Evolutionary conservation across 2,888 invertebrate species (phyloP).

Genomic region (Mactromeris polynyma): DNA sequence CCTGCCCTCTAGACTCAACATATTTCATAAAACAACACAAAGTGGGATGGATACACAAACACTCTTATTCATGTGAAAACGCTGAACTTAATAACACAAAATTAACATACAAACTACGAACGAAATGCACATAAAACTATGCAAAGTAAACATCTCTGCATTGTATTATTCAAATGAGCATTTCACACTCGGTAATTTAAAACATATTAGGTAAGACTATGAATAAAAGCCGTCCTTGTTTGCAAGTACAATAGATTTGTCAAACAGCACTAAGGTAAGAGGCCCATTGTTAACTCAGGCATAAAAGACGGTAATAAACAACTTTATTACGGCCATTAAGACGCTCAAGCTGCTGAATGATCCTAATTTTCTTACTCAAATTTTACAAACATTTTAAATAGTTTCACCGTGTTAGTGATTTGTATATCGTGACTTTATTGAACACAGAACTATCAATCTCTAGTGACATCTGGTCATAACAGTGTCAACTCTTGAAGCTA

Average conservation of each 20-base stretch:
- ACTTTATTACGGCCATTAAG: background rate
- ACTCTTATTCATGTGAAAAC: too few species aligned
- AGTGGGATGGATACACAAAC: too few species aligned
- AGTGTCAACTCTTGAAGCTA: too few species aligned
- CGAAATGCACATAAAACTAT: background rate
- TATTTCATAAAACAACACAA: too few species aligned
- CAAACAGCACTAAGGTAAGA: background rate
- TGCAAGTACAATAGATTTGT: background rate
- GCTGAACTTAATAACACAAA: background rate
- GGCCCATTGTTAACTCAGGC: background rate
- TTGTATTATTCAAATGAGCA: conserved; percentile 2
- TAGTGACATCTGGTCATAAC: too few species aligned
- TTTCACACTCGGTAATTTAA: conserved; percentile 18
- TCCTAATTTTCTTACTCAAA: conserved; percentile 1
- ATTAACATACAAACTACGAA: background rate
- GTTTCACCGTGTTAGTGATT: too few species aligned
- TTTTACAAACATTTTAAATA: background rate
- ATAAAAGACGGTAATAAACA: conserved; percentile 11
- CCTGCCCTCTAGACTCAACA: too few species aligned
- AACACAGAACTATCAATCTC: too few species aligned
- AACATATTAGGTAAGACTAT: background rate
- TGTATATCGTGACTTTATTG: too few species aligned
- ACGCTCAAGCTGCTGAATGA: background rate
- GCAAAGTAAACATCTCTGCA: background rate
- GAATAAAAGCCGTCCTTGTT: background rate